These are phyloP conservation scores for Aspidoscelis tigris DNA, from an alignment of 2,113 vertebrate genomes.

Conservation along the genomic window DNA sequence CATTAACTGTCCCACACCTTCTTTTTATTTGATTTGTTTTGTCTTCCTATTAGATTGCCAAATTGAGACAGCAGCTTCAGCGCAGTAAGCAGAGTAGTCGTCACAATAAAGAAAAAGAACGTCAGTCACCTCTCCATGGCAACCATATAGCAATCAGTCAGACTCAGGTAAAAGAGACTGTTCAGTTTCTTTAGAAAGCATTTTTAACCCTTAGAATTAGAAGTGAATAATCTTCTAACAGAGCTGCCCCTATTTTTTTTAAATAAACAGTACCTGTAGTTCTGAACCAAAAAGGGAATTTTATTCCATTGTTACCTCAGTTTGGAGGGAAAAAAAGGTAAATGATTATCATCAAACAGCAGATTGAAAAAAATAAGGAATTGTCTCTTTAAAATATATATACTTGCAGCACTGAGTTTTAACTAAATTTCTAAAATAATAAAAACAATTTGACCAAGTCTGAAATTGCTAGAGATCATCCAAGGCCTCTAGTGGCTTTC, in stretches of 20 bases:
- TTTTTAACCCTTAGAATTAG: background rate
- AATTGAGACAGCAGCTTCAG: constrained; percentile 92
- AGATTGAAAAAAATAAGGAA: background rate
- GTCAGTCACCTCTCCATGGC: constrained; percentile 83
- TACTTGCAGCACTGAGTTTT: background rate
- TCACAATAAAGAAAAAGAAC: constrained; percentile 88
- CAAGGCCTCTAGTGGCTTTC: background rate
- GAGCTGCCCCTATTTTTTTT: no score
- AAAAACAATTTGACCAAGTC: no score
- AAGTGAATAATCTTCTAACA: background rate
- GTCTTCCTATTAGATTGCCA: constrained; percentile 88
- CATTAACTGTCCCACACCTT: background rate
- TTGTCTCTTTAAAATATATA: background rate
- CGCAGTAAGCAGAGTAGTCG: constrained; percentile 89
- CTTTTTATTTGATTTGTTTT: constrained; percentile 30
- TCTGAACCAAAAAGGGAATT: constrained; percentile 5
- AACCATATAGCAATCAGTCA: constrained; percentile 81
- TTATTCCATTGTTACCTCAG: background rate
- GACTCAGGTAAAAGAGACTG: constrained; percentile 78
- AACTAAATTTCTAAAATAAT: background rate
- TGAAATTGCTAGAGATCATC: background rate
- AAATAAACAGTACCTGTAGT: background rate
- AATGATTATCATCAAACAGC: background rate
- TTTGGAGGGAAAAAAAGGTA: constrained; percentile 2
- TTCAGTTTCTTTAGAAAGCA: constrained; percentile 12